Conservation (phyloP, 1,140 invertebrate species). For the Antheraea mylitta region DNA sequence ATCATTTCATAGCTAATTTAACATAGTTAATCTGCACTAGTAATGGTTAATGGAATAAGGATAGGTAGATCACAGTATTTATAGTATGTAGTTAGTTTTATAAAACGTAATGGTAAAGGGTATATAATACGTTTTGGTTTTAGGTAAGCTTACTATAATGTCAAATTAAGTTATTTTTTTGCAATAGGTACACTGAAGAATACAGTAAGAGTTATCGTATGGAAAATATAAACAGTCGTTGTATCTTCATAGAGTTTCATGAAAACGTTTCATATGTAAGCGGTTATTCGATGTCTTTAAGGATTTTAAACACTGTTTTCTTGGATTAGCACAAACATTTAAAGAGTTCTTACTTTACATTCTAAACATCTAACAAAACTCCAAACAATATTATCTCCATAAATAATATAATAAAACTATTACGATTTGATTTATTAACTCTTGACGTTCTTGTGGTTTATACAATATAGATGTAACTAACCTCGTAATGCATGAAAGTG, state of each 20-base stretch:
- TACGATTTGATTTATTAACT: too few species aligned
- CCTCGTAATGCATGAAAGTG: not conserved
- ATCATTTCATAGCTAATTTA: too few species aligned
- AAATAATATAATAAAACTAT: too few species aligned
- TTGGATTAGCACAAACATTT: not conserved
- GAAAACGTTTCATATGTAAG: not conserved
- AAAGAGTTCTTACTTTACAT: not conserved
- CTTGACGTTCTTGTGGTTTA: too few species aligned
- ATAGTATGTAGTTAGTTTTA: too few species aligned
- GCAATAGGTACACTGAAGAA: constrained; percentile 40
- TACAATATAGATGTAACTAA: not conserved
- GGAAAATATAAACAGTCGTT: constrained; percentile 30
- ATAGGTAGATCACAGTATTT: too few species aligned
- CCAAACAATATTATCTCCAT: not conserved
- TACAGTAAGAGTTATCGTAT: constrained; percentile 38
- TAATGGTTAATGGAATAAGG: too few species aligned
- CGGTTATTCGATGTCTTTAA: not conserved
- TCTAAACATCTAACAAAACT: not conserved
- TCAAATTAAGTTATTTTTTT: constrained; percentile 8
- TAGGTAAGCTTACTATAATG: not conserved
- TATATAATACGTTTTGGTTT: too few species aligned
- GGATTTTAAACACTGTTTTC: not conserved
- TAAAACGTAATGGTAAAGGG: too few species aligned
- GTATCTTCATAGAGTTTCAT: not conserved
- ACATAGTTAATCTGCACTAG: too few species aligned